Evolutionary conservation across 2,113 vertebrate species (phyloP), one percentile per base, ranked within the genome.

Genomic region (Corynorhinus townsendii): DNA sequence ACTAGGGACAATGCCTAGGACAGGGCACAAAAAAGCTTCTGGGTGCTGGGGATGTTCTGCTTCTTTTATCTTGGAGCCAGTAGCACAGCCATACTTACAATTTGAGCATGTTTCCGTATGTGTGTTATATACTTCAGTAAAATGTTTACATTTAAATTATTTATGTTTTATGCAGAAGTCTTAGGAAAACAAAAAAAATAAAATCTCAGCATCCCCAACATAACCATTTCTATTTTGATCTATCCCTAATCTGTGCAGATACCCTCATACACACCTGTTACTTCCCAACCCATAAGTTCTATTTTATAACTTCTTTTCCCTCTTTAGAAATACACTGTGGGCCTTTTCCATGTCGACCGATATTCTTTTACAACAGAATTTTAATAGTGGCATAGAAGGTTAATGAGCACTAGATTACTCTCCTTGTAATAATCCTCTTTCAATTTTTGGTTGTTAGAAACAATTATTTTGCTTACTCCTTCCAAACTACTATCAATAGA

Each of bases 301-400:
- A 33, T 47, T 92, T 91, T 76, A n/a, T 64, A 64, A 90, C 14
- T 15, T 56, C 14, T 30, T 84, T 85, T 72, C 12, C 38, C 19
- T 9, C 11, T 54, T 91, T 62, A 84, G 47, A 88, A 86, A 83
- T 56, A 81, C 11, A 33, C 20, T 22, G 19, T 40, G n/a, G 45
- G 11, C 22, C 73, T 90, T 88, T 95, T 76, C n/a, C 77, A 54
- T 16, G 22, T 47, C 0, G 0, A 59, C 73, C 73, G 5, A 49
- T 69, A 72, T 62, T 30, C 35, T 88, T 91, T 77, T 59, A 69
- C 8, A 66, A 84, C 19, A 83, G 86, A 87, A 92, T 93, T 95
- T 81, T 89, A 86, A 79, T 47, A 8, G 89, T 38, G 38, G 26
- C 47, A 72, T 47, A 52, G 19, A 85, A 91, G 22, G 76, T 38